Base-by-base conservation (phyloP, 2,888 invertebrate genomes). In the Thera britannica region DNA sequence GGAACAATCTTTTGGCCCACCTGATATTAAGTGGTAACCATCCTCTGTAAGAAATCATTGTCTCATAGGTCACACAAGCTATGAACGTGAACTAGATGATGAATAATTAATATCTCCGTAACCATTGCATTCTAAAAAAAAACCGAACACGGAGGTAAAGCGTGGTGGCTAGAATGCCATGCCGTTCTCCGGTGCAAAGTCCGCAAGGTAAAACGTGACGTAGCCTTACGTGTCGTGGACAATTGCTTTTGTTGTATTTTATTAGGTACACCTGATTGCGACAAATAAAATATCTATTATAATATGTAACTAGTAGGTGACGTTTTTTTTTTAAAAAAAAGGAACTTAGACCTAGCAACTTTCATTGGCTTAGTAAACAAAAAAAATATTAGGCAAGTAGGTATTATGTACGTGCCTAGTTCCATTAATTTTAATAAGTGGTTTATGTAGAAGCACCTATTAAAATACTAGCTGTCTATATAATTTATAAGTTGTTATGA, bases 121-220 rank as follows among this genome's bases (percentile, higher is more conserved):
- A 46, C 9, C 7, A 46, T 2, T 7, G 44, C 7, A 46, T 52
- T 52, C n/a, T 34, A 34, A 8, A 51, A 51, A 34, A 36, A 62
- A 58, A 36, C 46, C 23, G 23, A 23, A 58, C 88, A 87, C 87
- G 89, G 78, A 82, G 84, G 81, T 79, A 79, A 79, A 79, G 77
- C 86, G 84, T 87, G 88, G 84, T 84, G 78, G 65, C 70, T 52
- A 70, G 73, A 74, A 72, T 75, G 75, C 77, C 77, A 81, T 81
- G 83, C 77, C 81, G 85, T 84, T 83, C 84, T 87, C 87, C 81
- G 89, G 94, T 94, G 84, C 93, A 93, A 94, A 94, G 94, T 94
- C 92, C 93, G 81, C 88, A 90, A 90, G 92, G 90, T 84, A 83
- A 76, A 82, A 72, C 77, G 78, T 81, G 83, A 83, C 81, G 83